phyloP scores from a whole-genome alignment of 1,140 invertebrate genomes.

The Drosophila saltans region DNA sequence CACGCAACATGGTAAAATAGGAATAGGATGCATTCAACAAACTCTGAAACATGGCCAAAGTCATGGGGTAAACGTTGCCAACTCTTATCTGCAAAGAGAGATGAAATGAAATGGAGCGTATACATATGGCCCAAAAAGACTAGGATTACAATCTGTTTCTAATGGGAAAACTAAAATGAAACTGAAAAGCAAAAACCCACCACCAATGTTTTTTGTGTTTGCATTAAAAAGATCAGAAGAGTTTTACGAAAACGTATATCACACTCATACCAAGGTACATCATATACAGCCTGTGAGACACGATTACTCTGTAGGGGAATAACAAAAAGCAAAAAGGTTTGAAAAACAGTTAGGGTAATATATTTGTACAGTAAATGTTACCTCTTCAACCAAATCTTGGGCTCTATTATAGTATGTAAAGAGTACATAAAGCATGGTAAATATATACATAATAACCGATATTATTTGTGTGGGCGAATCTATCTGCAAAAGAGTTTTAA shows the following conservation, averaged over 20 bases:
- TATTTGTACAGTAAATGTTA: not conserved
- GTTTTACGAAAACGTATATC: constrained; percentile 61
- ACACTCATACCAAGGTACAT: constrained; percentile 61
- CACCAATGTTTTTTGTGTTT: constrained; percentile 68
- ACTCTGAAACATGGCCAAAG: constrained; percentile 81
- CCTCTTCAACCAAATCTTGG: constrained; percentile 71
- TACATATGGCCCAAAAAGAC: constrained; percentile 45
- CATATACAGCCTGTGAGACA: constrained; percentile 61
- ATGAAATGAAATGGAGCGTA: constrained; percentile 70
- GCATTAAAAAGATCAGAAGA: constrained; percentile 71
- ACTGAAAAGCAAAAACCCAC: constrained; percentile 47
- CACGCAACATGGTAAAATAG: constrained; percentile 78
- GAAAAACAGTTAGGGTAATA: no score
- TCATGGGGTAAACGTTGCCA: constrained; percentile 81
- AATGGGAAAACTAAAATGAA: constrained; percentile 63
- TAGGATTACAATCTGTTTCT: constrained; percentile 59
- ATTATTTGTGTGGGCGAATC: constrained; percentile 53
- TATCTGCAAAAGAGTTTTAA: constrained; percentile 18
- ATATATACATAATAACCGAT: constrained; percentile 71
- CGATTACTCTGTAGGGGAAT: constrained; percentile 33
- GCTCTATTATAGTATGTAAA: constrained; percentile 77
- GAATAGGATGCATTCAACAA: constrained; percentile 79
- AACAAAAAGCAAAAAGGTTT: not conserved
- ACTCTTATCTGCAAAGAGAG: constrained; percentile 68
- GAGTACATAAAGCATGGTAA: constrained; percentile 76